Percentiles rank a stretch among this genome's conserved stretches.
phyloP scores from a whole-genome alignment of 1,140 invertebrate genomes.

The Nasonia giraulti region DNA sequence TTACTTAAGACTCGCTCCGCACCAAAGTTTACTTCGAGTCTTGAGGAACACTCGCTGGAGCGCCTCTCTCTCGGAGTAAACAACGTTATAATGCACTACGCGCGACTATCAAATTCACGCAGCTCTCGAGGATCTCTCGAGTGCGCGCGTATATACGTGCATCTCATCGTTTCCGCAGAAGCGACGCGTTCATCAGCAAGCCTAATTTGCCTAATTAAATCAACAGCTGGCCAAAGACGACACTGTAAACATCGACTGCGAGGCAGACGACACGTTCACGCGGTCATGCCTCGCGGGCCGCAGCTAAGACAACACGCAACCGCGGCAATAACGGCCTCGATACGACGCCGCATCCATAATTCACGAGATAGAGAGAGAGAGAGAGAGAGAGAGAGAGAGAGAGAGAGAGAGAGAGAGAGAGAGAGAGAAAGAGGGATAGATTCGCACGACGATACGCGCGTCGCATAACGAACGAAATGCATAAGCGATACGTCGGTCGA shows the following conservation, averaged over 20 bases:
- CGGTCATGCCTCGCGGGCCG: too few species aligned
- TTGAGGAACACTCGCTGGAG: background rate
- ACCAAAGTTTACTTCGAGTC: background rate
- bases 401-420: too few species aligned
- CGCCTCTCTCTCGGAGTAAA: background rate
- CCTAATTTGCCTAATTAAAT: slow-evolving; percentile 4
- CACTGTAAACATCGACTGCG: background rate
- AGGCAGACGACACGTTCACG: background rate
- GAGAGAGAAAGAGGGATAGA: background rate
- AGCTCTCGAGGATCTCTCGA: too few species aligned
- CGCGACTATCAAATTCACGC: too few species aligned
- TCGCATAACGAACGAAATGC: background rate
- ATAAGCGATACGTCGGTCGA: background rate
- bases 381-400: too few species aligned
- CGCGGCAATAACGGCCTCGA: background rate
- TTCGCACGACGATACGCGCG: background rate
- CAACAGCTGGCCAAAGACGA: background rate
- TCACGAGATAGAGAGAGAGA: background rate
- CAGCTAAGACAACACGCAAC: background rate
- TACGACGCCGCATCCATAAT: background rate
- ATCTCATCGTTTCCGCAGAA: background rate
- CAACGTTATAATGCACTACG: background rate
- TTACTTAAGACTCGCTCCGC: background rate
- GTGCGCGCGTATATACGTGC: too few species aligned
- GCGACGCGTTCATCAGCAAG: background rate